Conservation (phyloP, 2,888 invertebrate genomes). For the Terebella lapidaria region DNA sequence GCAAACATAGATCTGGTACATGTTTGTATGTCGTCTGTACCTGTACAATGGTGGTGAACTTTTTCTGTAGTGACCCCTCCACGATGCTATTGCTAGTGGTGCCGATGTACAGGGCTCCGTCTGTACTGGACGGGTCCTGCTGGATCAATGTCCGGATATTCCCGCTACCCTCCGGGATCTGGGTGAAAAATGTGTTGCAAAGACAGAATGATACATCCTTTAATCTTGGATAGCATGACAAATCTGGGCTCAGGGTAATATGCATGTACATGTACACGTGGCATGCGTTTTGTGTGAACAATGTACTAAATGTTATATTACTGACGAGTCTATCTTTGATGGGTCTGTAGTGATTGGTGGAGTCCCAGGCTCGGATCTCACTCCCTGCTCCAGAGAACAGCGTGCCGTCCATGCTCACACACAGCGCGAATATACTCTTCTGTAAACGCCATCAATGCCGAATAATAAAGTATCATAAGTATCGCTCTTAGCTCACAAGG, state of each 20-base stretch:
- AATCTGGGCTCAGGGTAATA: not conserved
- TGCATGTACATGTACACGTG: not conserved
- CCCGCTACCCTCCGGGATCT: slow-evolving; percentile 84
- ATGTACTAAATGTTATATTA: too few species aligned
- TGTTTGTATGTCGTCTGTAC: too few species aligned
- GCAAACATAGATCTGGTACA: too few species aligned
- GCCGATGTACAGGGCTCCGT: slow-evolving; percentile 85
- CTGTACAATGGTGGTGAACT: slow-evolving; percentile 76
- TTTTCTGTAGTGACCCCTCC: slow-evolving; percentile 81
- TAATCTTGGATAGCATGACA: too few species aligned
- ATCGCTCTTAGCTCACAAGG: too few species aligned
- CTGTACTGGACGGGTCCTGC: slow-evolving; percentile 71
- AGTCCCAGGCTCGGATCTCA: slow-evolving; percentile 89
- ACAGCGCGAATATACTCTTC: slow-evolving; percentile 68
- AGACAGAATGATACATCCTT: too few species aligned
- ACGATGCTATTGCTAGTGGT: slow-evolving; percentile 83
- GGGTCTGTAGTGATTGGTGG: slow-evolving; percentile 80
- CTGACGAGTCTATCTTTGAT: slow-evolving; percentile 66
- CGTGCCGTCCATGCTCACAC: slow-evolving; percentile 86
- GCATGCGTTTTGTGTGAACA: too few species aligned
- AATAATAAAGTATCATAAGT: not conserved
- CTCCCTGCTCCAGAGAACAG: slow-evolving; percentile 73
- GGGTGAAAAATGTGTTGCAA: too few species aligned
- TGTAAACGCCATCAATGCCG: slow-evolving; percentile 15
- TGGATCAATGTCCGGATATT: slow-evolving; percentile 84